Evolutionary conservation across 2,888 invertebrate genomes (phyloP).

Genomic region (Habroteleia sp.): DNA sequence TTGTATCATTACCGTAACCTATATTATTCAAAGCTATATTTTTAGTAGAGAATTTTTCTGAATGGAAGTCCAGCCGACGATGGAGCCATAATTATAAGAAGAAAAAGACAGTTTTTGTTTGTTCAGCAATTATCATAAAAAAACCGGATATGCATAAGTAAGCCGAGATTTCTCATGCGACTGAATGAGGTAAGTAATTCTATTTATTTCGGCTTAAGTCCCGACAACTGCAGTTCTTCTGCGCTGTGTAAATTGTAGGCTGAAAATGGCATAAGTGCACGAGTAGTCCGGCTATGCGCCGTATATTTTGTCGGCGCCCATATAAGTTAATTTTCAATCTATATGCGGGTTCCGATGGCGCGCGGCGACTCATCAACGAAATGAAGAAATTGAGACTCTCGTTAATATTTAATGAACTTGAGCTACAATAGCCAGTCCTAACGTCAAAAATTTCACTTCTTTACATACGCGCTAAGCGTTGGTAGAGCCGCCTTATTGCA

Average conservation of each 20-base stretch:
- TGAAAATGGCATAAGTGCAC: conserved; percentile 74
- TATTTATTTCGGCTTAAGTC: conserved; percentile 70
- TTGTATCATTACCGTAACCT: conserved; percentile 22
- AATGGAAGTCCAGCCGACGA: conserved; percentile 4
- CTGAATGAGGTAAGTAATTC: conserved; percentile 62
- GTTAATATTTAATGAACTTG: conserved; percentile 80
- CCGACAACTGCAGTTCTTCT: conserved; percentile 69
- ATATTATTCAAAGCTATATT: conserved; percentile 12
- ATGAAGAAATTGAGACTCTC: conserved; percentile 81
- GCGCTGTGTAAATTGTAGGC: conserved; percentile 76
- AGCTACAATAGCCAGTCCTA: conserved; percentile 74
- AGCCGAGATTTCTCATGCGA: conserved; percentile 73
- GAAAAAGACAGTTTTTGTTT: conserved; percentile 61
- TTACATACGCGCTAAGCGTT: conserved; percentile 56
- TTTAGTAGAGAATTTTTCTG: conserved; percentile 17
- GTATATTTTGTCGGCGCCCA: conserved; percentile 80
- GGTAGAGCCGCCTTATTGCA: conserved; percentile 32
- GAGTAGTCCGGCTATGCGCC: conserved; percentile 67
- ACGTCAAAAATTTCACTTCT: conserved; percentile 72
- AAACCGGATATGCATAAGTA: conserved; percentile 73
- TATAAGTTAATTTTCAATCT: conserved; percentile 82
- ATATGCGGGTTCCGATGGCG: conserved; percentile 79
- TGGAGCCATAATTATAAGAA: conserved; percentile 39
- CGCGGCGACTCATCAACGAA: conserved; percentile 80
- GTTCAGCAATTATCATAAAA: conserved; percentile 76